phyloP scores from a whole-genome alignment of 53 echinoderm and acorn worm genomes.

The Temnopleurus reevesii region DNA sequence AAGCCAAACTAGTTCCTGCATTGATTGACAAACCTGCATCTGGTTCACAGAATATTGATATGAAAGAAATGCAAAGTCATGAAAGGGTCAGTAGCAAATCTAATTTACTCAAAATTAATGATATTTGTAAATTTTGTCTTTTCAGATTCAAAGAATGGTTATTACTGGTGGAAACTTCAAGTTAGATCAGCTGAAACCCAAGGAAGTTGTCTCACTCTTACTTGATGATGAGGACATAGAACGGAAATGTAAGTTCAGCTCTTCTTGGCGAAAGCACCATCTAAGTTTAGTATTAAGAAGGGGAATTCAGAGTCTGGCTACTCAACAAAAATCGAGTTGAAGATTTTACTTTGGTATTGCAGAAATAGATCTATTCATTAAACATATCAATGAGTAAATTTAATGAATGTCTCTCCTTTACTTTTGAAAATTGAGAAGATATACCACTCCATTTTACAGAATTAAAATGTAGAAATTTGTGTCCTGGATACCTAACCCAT shows the following conservation, averaged over 20 bases:
- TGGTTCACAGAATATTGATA: background rate
- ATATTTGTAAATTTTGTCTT: background rate
- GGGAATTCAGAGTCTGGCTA: too few relatives aligned
- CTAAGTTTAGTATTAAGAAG: too few relatives aligned
- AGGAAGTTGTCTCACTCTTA: slow-evolving; percentile 94
- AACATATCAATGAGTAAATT: too few relatives aligned
- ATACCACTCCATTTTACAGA: too few relatives aligned
- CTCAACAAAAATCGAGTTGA: too few relatives aligned
- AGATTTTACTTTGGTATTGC: too few relatives aligned
- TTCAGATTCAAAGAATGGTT: slow-evolving; percentile 97
- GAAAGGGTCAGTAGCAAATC: background rate
- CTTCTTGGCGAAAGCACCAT: too few relatives aligned
- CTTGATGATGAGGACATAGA: slow-evolving; percentile 98
- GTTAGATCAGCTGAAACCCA: slow-evolving; percentile 97
- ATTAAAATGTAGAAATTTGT: too few relatives aligned
- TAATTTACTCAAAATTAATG: background rate
- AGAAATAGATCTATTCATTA: too few relatives aligned
- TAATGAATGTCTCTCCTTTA: too few relatives aligned
- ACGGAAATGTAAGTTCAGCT: slow-evolving; percentile 92
- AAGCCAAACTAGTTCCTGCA: background rate
- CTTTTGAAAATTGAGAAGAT: too few relatives aligned
- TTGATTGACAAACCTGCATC: background rate
- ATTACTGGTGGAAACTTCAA: slow-evolving; percentile 95
- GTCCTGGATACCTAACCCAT: too few relatives aligned
- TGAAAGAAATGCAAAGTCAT: background rate